Conservation (phyloP, 2,797 vertebrate species). For the Sebastes jordani region DNA sequence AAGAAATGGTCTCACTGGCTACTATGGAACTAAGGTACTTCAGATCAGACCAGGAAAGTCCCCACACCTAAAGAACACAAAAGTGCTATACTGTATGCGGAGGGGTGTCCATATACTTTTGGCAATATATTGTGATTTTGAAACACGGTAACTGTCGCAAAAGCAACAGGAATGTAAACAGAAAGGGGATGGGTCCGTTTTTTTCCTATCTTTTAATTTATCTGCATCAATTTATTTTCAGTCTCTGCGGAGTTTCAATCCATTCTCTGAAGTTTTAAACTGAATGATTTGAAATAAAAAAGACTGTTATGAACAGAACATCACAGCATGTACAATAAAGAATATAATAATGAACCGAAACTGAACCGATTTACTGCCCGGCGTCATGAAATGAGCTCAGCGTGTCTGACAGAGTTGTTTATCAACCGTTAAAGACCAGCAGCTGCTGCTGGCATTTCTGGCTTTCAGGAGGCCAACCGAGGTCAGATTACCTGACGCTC, state of each 20-base stretch:
- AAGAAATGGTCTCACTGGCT: no score
- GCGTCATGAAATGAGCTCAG: not conserved
- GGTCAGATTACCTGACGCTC: slow-evolving; percentile 20
- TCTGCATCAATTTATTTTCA: not conserved
- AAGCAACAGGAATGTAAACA: no score
- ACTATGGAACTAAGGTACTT: no score
- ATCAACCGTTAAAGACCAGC: not conserved
- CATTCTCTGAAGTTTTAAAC: not conserved
- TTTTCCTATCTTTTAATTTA: not conserved
- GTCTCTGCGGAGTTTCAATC: not conserved
- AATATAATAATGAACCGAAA: not conserved
- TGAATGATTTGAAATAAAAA: not conserved
- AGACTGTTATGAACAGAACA: not conserved
- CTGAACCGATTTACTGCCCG: not conserved
- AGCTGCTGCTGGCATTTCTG: not conserved
- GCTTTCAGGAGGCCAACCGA: not conserved
- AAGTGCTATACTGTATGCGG: no score
- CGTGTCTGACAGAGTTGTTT: not conserved
- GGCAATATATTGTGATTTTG: not conserved
- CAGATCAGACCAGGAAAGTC: no score
- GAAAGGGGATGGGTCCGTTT: not conserved
- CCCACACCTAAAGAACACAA: no score
- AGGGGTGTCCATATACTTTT: not conserved
- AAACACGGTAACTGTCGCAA: no score
- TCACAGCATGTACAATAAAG: not conserved